Evolutionary conservation across 2,113 vertebrate species (phyloP).

Genomic region (Microtus pennsylvanicus): DNA sequence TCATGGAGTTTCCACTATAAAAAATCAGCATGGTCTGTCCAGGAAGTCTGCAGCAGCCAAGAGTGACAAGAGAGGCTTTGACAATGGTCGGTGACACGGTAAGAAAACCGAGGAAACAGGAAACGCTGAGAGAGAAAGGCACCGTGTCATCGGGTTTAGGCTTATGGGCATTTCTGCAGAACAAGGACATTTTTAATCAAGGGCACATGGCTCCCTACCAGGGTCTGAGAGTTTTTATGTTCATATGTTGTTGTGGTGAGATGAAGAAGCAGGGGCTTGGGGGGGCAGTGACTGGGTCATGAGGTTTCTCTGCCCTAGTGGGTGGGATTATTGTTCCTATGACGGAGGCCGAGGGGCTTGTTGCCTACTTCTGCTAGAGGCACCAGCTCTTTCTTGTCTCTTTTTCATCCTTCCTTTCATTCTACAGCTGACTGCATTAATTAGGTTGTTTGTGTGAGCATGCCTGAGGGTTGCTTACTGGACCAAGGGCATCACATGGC

Average conservation of each 20-base stretch:
- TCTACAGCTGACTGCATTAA: background rate
- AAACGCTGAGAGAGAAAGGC: background rate
- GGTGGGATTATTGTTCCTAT: background rate
- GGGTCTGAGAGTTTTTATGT: background rate
- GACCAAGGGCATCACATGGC: background rate
- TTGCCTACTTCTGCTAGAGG: background rate
- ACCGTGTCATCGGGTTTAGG: background rate
- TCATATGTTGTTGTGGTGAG: background rate
- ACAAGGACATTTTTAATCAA: background rate
- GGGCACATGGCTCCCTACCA: no score
- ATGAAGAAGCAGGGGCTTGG: background rate
- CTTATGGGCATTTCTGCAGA: background rate
- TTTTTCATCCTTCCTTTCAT: background rate
- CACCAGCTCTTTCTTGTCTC: background rate
- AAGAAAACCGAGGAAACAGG: background rate
- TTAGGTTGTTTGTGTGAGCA: background rate
- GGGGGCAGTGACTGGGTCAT: background rate
- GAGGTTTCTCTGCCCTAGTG: background rate
- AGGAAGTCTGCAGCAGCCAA: background rate
- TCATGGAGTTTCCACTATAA: background rate
- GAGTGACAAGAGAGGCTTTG: background rate
- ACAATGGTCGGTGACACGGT: background rate
- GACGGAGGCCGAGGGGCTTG: fast-evolving
- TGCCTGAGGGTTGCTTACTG: no score
- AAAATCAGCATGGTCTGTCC: background rate